Base-by-base conservation (phyloP, 2,113 vertebrate species). In the Phoenicopterus ruber region DNA sequence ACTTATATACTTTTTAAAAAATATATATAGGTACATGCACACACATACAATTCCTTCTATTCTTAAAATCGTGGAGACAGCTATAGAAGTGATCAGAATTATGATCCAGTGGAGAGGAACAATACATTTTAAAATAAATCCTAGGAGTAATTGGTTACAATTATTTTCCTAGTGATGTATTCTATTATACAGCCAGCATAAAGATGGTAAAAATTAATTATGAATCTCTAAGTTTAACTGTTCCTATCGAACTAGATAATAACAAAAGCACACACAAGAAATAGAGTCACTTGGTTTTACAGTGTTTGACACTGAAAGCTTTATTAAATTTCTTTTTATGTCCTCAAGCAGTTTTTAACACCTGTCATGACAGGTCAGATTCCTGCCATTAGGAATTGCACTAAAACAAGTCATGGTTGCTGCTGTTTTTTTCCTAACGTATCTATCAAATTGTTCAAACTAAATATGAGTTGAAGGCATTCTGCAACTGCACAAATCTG, bases 391-490 rank as follows among this genome's bases (percentile, higher is more conserved):
- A 91, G 87, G 96, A 97, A 94, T 71, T 21, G 18, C 21, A 93
- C 54, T 91, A 93, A 90, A 96, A 83, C 57, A 97, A 95, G 85
- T 95, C 65, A 93, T 44, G 67, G 57, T 55, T 80, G 77, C 38
- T 89, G 61, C 78, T 96, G 73, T 16, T 0, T 82, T 81, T 70
- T 81, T 47, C 70, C 73, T 49, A 93, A 86, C 54, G 20, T 55
- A 93, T 90, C 94, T 93, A 96, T 95, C 94, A 97, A 96, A 88
- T 44, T 87, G 88, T 92, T 96, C 90, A 96, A 92, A 86, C 82
- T 87, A 97, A 97, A 96, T 94, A 94, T 87, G 91, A 97, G 84
- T 66, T 97, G 97, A 98, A 97, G 96, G 97, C 71, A 95, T 97
- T 92, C 79, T 91, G 50, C 85, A 92, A 95, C 83, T 94, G 69